Conservation (phyloP, 2,797 vertebrate genomes). For the Falco rusticolus region DNA sequence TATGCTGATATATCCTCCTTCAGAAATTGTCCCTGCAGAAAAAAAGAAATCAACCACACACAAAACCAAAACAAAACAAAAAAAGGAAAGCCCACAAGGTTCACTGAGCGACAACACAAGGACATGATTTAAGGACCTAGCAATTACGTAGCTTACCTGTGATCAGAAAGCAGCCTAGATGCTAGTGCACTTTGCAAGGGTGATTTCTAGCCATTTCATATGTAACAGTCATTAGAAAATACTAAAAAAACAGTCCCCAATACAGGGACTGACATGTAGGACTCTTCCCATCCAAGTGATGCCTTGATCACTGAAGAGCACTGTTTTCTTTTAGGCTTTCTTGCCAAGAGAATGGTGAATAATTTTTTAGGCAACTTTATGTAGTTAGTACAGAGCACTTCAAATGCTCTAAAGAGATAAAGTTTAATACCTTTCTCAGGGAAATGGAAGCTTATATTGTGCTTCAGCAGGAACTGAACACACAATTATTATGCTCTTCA, state of each 20-base stretch:
- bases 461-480: not conserved
- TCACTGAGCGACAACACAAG: not conserved
- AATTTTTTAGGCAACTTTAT: not conserved
- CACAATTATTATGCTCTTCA: not conserved
- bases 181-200: not conserved
- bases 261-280: not conserved
- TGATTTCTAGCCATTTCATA: not conserved
- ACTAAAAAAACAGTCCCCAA: not conserved
- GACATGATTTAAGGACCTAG: not conserved
- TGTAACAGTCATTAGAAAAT: not conserved
- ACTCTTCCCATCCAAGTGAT: not conserved
- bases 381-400: not conserved
- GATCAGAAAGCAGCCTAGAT: not conserved
- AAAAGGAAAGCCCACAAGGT: fast-evolving
- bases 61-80: not conserved
- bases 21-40: not conserved
- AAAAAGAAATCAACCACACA: not conserved
- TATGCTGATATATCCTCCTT: not conserved
- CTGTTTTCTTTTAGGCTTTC: not conserved
- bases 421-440: not conserved
- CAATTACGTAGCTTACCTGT: not conserved
- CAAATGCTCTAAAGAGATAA: not conserved
- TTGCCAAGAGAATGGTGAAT: not conserved
- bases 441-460: not conserved
- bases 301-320: not conserved